These are phyloP conservation scores for Apolygus lucorum DNA, from an alignment of 1,140 invertebrate genomes.

Conservation along the genomic window DNA sequence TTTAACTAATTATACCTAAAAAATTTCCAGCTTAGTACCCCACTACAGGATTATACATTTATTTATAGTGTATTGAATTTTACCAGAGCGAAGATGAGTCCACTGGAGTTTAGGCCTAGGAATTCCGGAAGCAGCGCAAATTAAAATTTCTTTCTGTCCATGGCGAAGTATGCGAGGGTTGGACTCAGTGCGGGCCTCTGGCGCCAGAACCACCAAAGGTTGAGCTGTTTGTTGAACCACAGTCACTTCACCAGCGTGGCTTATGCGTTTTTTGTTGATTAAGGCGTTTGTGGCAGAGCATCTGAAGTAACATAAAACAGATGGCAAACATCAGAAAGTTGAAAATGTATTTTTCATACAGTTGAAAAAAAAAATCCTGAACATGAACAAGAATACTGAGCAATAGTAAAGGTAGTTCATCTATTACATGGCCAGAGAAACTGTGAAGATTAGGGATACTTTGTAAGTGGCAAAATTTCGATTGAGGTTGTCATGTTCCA, in stretches of 20 bases:
- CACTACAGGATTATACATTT: no score
- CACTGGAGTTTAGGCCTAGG: constrained; percentile 28
- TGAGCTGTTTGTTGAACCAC: not conserved
- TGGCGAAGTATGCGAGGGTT: not conserved
- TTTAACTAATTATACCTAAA: no score
- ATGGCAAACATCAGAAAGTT: not conserved
- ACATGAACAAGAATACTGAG: no score
- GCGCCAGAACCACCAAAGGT: not conserved
- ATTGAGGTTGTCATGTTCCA: no score
- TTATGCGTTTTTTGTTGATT: constrained; percentile 26
- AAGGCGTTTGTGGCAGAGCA: constrained; percentile 27
- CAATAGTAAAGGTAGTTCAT: no score
- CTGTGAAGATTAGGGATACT: no score
- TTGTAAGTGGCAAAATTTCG: no score
- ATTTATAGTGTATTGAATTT: no score
- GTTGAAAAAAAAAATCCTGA: no score
- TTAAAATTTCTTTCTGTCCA: constrained; percentile 23
- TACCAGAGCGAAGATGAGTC: constrained; percentile 27
- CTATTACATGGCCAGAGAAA: no score
- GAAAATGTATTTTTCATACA: no score
- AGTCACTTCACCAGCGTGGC: not conserved
- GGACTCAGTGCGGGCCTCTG: constrained; percentile 8
- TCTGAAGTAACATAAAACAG: constrained; percentile 20
- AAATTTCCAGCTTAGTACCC: no score
- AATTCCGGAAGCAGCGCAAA: constrained; percentile 28